These are phyloP conservation scores for Rhinopomastus cyanomelas DNA, from an alignment of 2,113 vertebrate genomes.

Conservation along the genomic window DNA sequence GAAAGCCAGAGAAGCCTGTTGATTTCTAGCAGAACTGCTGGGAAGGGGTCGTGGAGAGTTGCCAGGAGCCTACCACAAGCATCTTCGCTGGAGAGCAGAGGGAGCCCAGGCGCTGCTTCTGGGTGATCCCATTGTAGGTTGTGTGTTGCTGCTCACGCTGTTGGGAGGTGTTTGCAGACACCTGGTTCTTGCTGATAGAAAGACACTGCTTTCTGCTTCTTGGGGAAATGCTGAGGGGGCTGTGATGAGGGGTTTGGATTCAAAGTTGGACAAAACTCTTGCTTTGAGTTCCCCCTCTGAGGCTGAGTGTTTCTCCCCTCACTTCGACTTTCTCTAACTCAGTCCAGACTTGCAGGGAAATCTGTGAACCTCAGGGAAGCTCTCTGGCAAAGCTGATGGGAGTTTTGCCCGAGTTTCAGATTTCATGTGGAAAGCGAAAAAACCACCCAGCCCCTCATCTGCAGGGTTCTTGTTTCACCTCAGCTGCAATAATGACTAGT, in stretches of 20 bases:
- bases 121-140: rapidly evolving
- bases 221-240: not conserved
- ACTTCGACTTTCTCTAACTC: conserved; percentile 7
- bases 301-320: not conserved
- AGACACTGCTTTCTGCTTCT: not conserved
- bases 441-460: not conserved
- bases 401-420: not conserved
- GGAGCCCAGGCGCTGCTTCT: not conserved
- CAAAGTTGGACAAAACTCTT: not conserved
- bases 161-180: not conserved
- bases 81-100: not conserved
- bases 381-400: not conserved
- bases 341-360: conserved; percentile 15
- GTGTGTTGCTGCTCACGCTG: not conserved
- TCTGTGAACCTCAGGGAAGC: not conserved
- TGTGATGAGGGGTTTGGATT: not conserved
- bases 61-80: not conserved
- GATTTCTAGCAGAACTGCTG: not conserved
- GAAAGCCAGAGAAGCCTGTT: not conserved
- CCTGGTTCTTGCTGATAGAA: not conserved
- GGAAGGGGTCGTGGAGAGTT: not conserved
- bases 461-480: not conserved
- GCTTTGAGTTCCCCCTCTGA: not conserved
- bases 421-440: not conserved
- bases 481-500: not conserved